phyloP scores from a whole-genome alignment of 2,888 invertebrate species.

The Phlogophora meticulosa region DNA sequence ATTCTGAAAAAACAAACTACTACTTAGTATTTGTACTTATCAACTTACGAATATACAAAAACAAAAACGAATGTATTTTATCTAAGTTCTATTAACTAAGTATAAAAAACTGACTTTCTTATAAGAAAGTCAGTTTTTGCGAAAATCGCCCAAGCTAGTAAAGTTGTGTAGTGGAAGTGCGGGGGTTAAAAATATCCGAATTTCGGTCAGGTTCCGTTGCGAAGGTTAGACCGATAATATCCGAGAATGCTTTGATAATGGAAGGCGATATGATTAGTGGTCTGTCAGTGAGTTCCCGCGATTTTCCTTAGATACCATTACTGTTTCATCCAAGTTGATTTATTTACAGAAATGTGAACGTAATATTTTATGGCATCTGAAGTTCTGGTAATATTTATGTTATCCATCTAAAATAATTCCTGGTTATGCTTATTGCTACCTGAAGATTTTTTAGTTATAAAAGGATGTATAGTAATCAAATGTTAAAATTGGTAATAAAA shows the following conservation, averaged over 20 bases:
- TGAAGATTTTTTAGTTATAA: no score
- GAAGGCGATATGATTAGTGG: constrained; percentile 20
- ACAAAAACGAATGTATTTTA: no score
- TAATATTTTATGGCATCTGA: neutral
- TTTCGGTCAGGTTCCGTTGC: neutral
- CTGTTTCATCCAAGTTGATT: constrained; percentile 3
- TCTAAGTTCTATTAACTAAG: no score
- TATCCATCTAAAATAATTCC: neutral
- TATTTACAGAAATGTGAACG: neutral
- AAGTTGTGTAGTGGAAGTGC: no score
- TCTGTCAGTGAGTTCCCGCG: neutral
- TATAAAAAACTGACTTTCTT: no score
- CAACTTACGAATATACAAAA: neutral
- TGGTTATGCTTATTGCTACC: neutral
- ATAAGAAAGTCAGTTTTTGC: no score
- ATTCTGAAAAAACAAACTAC: neutral
- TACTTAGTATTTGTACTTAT: neutral
- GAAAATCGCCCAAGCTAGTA: no score
- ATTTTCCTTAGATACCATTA: neutral
- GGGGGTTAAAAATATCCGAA: neutral
- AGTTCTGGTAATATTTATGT: neutral
- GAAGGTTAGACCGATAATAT: constrained; percentile 1
- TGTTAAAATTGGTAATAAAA: no score
- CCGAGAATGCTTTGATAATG: constrained; percentile 3
- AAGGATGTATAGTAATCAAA: no score